Conservation (phyloP, 2,113 vertebrate genomes). For the Pituophis catenifer region DNA sequence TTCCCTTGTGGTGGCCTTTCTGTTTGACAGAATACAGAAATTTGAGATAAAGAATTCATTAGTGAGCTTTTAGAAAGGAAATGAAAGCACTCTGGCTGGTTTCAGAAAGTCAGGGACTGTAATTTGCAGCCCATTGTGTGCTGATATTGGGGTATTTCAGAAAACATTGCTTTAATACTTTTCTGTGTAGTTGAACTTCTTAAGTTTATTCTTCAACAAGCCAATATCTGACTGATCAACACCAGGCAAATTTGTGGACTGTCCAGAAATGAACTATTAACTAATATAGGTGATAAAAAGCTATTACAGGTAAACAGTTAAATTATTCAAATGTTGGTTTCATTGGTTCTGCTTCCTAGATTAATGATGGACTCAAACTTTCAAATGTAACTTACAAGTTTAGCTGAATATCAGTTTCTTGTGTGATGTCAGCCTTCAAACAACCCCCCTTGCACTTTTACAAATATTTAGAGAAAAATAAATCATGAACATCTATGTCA, state of each 20-base stretch:
- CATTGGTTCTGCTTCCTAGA: slow-evolving; percentile 24
- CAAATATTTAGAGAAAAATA: slow-evolving; percentile 23
- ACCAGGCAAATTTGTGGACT: neutral
- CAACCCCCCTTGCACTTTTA: neutral
- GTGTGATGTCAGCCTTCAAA: neutral
- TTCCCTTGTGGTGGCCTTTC: slow-evolving; percentile 32
- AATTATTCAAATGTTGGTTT: neutral
- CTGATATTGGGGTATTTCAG: slow-evolving; percentile 36
- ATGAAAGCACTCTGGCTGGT: slow-evolving; percentile 19
- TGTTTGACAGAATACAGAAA: slow-evolving; percentile 43
- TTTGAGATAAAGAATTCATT: slow-evolving; percentile 58
- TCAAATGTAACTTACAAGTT: neutral
- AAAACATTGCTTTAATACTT: slow-evolving; percentile 43
- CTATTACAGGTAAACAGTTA: neutral
- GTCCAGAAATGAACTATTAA: slow-evolving; percentile 31
- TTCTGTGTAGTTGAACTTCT: slow-evolving; percentile 41
- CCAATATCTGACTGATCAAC: neutral
- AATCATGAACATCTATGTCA: slow-evolving; percentile 15
- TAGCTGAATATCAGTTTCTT: neutral
- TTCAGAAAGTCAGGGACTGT: slow-evolving; percentile 27
- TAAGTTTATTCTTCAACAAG: slow-evolving; percentile 12
- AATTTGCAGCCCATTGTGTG: slow-evolving; percentile 38
- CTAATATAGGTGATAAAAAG: slow-evolving; percentile 23
- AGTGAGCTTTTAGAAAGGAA: slow-evolving; percentile 4
- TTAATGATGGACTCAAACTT: neutral